Evolutionary conservation across 2,888 invertebrate genomes (phyloP).

Genomic region (Lochmaea capreae): DNA sequence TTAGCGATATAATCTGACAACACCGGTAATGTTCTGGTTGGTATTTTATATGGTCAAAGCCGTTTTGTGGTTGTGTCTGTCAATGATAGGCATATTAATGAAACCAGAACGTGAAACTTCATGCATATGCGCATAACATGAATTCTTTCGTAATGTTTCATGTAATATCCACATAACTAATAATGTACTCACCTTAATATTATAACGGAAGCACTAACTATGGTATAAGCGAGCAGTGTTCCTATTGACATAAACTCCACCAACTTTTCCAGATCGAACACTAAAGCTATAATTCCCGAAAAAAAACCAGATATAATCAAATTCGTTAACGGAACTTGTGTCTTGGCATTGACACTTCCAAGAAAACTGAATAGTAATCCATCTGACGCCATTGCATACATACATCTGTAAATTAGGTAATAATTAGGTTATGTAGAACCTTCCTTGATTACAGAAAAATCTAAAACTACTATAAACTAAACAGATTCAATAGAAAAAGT

Average conservation of each 20-base stretch:
- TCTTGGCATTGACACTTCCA: slow-evolving; percentile 80
- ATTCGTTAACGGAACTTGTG: slow-evolving; percentile 84
- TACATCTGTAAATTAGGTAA: slow-evolving; percentile 53
- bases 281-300: slow-evolving; percentile 82
- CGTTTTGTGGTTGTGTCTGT: too few relatives aligned
- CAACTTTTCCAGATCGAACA: slow-evolving; percentile 89
- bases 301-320: slow-evolving; percentile 81
- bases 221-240: slow-evolving; percentile 88
- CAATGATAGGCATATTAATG: too few relatives aligned
- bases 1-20: too few relatives aligned
- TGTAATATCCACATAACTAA: background rate
- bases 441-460: too few relatives aligned
- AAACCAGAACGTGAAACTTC: too few relatives aligned
- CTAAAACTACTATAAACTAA: too few relatives aligned
- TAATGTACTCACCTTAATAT: slow-evolving; percentile 70
- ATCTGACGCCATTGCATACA: slow-evolving; percentile 93
- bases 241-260: slow-evolving; percentile 97
- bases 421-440: background rate
- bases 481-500: too few relatives aligned
- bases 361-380: slow-evolving; percentile 86
- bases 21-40: too few relatives aligned
- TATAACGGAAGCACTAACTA: slow-evolving; percentile 91
- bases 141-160: background rate
- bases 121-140: too few relatives aligned
- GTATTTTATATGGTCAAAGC: too few relatives aligned